phyloP scores from a whole-genome alignment of 2,888 invertebrate species.

The Alviniconcha strummeri region DNA sequence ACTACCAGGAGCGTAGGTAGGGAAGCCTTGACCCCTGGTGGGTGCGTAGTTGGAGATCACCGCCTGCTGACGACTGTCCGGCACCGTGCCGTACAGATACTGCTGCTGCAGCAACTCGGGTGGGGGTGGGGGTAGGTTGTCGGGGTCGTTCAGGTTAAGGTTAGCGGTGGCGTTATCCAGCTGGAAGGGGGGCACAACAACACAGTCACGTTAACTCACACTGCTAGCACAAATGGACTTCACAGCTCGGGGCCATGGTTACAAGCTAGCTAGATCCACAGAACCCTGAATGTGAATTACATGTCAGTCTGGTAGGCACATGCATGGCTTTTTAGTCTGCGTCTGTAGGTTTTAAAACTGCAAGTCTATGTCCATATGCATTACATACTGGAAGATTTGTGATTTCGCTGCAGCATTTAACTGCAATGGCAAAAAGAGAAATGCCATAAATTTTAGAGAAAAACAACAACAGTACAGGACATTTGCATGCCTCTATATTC shows the following conservation, averaged over 20 bases:
- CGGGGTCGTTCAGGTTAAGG: slow-evolving; percentile 49
- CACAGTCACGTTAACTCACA: slow-evolving; percentile 14
- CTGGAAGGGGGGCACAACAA: slow-evolving; percentile 16
- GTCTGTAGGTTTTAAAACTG: not conserved
- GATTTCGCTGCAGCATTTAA: too few relatives aligned
- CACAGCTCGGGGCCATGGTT: not conserved
- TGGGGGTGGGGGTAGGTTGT: slow-evolving; percentile 62
- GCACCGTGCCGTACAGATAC: slow-evolving; percentile 65
- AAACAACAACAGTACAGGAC: too few relatives aligned
- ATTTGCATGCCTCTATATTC: too few relatives aligned
- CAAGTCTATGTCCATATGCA: too few relatives aligned
- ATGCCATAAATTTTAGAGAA: too few relatives aligned
- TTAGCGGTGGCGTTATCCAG: slow-evolving; percentile 53
- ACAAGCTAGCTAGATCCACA: too few relatives aligned
- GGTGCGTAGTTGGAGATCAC: slow-evolving; percentile 51
- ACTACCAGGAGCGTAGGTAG: slow-evolving; percentile 60
- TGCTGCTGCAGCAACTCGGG: slow-evolving; percentile 66
- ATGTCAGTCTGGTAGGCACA: not conserved
- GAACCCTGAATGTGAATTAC: too few relatives aligned
- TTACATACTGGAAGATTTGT: too few relatives aligned
- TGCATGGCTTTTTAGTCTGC: not conserved
- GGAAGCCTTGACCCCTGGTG: slow-evolving; percentile 50
- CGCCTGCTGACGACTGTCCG: slow-evolving; percentile 58
- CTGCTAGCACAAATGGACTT: slow-evolving; percentile 19
- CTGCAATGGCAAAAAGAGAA: too few relatives aligned